phyloP scores from a whole-genome alignment of 2,888 invertebrate genomes.

The Phengaris alcon region DNA sequence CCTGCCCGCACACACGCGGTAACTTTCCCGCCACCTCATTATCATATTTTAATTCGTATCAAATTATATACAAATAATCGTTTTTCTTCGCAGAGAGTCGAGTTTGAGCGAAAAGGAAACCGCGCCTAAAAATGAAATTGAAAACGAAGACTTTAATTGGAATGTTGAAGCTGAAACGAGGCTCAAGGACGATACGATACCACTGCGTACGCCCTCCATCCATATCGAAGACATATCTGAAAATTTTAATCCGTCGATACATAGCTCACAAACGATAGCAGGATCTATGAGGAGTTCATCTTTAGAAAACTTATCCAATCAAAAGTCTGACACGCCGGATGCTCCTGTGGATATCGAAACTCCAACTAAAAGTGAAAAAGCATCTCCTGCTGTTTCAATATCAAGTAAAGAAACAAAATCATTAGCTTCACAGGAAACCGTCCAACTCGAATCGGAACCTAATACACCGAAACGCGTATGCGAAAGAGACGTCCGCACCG shows the following conservation, averaged over 20 bases:
- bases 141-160: conserved; percentile 41
- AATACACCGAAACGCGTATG: conserved; percentile 26
- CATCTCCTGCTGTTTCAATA: conserved; percentile 43
- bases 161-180: conserved; percentile 23
- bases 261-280: conserved; percentile 38
- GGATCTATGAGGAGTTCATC: conserved; percentile 40
- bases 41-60: conserved; percentile 38
- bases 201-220: conserved; percentile 61
- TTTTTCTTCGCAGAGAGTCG: conserved; percentile 58
- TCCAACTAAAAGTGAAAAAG: conserved; percentile 45
- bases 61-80: conserved; percentile 24
- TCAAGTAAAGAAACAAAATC: conserved; percentile 33
- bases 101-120: conserved; percentile 49
- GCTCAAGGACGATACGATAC: conserved; percentile 43
- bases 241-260: conserved; percentile 49
- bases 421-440: conserved; percentile 9
- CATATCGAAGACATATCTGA: conserved; percentile 63
- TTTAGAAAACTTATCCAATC: conserved; percentile 38
- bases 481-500: conserved; percentile 63
- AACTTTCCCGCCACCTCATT: conserved; percentile 41
- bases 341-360: conserved; percentile 31
- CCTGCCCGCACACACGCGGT: conserved; percentile 67
- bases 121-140: conserved; percentile 39
- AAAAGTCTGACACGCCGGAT: conserved; percentile 40
- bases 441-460: conserved; percentile 36